phyloP scores from a whole-genome alignment of 1,140 invertebrate species.

The Drosophila teissieri region DNA sequence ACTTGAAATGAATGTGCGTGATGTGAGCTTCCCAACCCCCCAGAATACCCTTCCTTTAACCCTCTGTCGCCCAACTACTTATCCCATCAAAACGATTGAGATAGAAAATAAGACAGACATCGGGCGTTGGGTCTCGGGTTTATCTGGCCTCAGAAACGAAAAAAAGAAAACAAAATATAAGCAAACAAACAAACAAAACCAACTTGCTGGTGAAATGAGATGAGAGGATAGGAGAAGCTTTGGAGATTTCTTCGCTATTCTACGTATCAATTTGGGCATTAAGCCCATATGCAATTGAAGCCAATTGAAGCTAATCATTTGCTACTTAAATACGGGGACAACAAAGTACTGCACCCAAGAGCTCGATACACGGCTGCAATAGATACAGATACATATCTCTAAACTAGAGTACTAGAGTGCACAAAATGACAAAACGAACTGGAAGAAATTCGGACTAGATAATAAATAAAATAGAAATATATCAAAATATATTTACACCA shows the following conservation, averaged over 20 bases:
- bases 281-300: conserved; percentile 66
- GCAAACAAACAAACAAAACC: too few species aligned
- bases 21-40: conserved; percentile 10
- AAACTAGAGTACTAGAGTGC: conserved; percentile 1
- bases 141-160: conserved; percentile 18
- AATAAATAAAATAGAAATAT: too few species aligned
- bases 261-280: conserved; percentile 58
- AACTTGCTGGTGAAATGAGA: background rate
- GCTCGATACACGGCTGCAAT: conserved; percentile 18
- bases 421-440: background rate
- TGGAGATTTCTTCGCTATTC: conserved; percentile 12
- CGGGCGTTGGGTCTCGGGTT: background rate
- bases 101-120: conserved; percentile 27
- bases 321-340: conserved; percentile 74
- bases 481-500: too few species aligned
- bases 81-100: conserved; percentile 44
- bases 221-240: background rate
- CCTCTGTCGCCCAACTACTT: conserved; percentile 25
- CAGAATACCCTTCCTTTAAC: background rate
- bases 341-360: conserved; percentile 38
- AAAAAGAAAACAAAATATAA: background rate
- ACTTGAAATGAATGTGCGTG: conserved; percentile 67
- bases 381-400: conserved; percentile 12
- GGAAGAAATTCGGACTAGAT: too few species aligned
- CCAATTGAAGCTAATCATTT: conserved; percentile 80